Evolutionary conservation across 2,113 vertebrate species (phyloP).

Genomic region (Pristiophorus japonicus): DNA sequence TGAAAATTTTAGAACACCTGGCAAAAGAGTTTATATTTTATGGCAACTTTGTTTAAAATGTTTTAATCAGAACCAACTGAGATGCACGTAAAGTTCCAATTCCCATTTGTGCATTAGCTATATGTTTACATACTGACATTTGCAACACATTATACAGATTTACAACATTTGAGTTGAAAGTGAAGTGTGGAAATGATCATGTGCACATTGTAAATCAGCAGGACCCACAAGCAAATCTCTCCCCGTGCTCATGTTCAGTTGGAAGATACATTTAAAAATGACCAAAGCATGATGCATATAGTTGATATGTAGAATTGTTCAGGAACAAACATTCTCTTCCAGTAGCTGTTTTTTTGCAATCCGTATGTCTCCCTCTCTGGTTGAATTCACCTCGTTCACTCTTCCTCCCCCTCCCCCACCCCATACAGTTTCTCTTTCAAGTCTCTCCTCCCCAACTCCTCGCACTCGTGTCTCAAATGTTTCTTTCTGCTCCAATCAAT

Average conservation of each 20-base stretch:
- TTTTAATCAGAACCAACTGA: neutral
- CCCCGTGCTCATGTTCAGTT: neutral
- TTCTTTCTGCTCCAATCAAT: neutral
- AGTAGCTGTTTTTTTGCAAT: neutral
- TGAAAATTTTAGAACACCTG: slow-evolving; percentile 93
- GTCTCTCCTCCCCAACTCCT: neutral
- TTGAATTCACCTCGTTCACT: neutral
- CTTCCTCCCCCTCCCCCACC: too few species aligned
- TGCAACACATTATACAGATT: too few species aligned
- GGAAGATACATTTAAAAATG: neutral
- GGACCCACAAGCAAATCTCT: neutral
- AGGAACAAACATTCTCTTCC: neutral
- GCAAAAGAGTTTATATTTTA: neutral
- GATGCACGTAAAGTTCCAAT: neutral
- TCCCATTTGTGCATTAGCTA: neutral
- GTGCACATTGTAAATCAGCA: neutral
- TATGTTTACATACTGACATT: neutral
- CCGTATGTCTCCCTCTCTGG: neutral
- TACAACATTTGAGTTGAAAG: too few species aligned
- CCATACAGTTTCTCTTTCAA: too few species aligned
- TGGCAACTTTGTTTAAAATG: neutral
- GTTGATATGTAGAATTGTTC: neutral
- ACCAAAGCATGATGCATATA: neutral
- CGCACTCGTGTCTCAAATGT: neutral
- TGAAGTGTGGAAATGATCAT: neutral